phyloP scores from a whole-genome alignment of 1,140 invertebrate genomes.

The Scaptomyza pallida region DNA sequence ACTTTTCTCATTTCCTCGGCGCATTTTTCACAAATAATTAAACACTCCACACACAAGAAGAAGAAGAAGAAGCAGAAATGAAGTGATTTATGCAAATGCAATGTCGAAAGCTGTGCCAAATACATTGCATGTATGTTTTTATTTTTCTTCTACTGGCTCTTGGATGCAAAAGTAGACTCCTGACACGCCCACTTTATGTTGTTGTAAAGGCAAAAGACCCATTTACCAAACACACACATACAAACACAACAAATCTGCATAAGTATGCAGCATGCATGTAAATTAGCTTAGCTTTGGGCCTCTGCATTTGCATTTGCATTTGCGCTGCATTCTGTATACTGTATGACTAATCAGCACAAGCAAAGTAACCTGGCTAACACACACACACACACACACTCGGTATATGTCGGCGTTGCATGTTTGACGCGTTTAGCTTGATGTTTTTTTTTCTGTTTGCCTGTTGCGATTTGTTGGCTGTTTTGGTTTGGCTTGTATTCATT shows the following conservation, averaged over 20 bases:
- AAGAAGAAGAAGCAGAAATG: too few species aligned
- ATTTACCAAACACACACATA: slow-evolving; percentile 52
- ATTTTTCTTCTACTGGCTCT: too few species aligned
- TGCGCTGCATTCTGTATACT: slow-evolving; percentile 56
- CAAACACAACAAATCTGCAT: slow-evolving; percentile 25
- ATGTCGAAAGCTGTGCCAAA: slow-evolving; percentile 39
- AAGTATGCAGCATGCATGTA: slow-evolving; percentile 55
- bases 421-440: slow-evolving; percentile 38
- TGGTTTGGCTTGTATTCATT: slow-evolving; percentile 26
- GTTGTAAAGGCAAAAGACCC: slow-evolving; percentile 33
- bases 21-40: slow-evolving; percentile 21
- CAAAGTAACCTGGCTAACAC: slow-evolving; percentile 9
- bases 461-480: slow-evolving; percentile 32
- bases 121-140: neutral
- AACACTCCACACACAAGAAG: neutral
- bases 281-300: slow-evolving; percentile 70
- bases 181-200: slow-evolving; percentile 27
- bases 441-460: slow-evolving; percentile 19
- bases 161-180: slow-evolving; percentile 13
- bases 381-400: slow-evolving; percentile 12
- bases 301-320: slow-evolving; percentile 37
- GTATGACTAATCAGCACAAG: slow-evolving; percentile 69
- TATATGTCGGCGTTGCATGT: slow-evolving; percentile 47
- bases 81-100: slow-evolving; percentile 30
- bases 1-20: slow-evolving; percentile 15